phyloP scores from a whole-genome alignment of 2,113 vertebrate genomes.

The Podarcis cretensis region DNA sequence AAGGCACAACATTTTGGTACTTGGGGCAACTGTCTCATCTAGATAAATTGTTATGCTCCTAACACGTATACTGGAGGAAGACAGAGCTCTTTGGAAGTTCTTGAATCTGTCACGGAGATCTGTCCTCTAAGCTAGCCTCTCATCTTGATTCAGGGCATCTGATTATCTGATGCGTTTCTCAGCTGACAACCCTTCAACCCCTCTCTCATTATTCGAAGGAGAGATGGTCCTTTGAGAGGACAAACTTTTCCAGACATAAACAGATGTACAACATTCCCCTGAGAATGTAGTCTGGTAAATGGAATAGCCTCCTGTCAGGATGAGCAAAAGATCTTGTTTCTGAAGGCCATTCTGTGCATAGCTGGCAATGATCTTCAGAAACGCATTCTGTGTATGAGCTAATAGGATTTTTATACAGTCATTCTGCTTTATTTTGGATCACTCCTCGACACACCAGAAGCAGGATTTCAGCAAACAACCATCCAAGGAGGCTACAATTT shows the following conservation, averaged over 20 bases:
- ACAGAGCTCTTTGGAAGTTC: slow-evolving; percentile 91
- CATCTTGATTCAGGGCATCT: slow-evolving; percentile 80
- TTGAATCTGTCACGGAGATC: slow-evolving; percentile 76
- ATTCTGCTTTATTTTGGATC: slow-evolving; percentile 99
- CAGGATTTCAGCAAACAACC: slow-evolving; percentile 93
- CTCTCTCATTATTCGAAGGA: slow-evolving; percentile 84
- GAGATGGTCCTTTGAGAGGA: slow-evolving; percentile 73
- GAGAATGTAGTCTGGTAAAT: slow-evolving; percentile 90
- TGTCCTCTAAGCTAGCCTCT: slow-evolving; percentile 79
- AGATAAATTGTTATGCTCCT: slow-evolving; percentile 88
- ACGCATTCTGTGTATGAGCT: slow-evolving; percentile 92
- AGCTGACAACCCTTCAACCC: slow-evolving; percentile 80
- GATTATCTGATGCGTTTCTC: slow-evolving; percentile 83
- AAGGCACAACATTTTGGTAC: slow-evolving; percentile 64
- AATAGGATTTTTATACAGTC: slow-evolving; percentile 92
- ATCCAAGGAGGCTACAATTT: slow-evolving; percentile 91
- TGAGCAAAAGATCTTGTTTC: slow-evolving; percentile 81
- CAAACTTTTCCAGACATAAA: slow-evolving; percentile 51
- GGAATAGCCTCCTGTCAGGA: slow-evolving; percentile 84
- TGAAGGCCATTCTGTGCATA: slow-evolving; percentile 82
- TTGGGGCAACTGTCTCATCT: slow-evolving; percentile 72
- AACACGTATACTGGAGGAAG: slow-evolving; percentile 82
- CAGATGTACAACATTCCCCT: slow-evolving; percentile 66
- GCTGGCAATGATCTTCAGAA: slow-evolving; percentile 91
- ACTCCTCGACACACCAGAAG: slow-evolving; percentile 93